Percentiles rank a stretch among this genome's conserved stretches.
Conservation (phyloP, 2,888 invertebrate species). For the Trachelus troglodyta region DNA sequence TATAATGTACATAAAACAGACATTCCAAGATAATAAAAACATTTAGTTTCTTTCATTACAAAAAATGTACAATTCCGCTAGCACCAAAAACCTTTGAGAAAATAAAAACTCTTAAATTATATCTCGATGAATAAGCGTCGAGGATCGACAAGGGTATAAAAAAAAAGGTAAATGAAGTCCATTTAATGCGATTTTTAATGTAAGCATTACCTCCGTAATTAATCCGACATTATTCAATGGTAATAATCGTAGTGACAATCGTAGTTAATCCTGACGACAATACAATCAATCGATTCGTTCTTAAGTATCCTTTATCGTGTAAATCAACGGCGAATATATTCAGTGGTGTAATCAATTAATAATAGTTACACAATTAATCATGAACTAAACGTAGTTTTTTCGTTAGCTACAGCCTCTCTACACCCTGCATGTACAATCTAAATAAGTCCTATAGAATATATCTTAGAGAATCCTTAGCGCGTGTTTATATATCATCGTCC, state of each 20-base stretch:
- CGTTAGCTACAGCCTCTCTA: conserved; percentile 36
- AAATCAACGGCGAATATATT: neutral
- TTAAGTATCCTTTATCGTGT: neutral
- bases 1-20: neutral
- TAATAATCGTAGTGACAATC: conserved; percentile 16
- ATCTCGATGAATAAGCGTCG: neutral
- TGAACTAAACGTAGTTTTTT: neutral
- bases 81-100: neutral
- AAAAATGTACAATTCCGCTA: neutral
- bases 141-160: neutral
- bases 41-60: neutral
- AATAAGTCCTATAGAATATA: conserved; percentile 32
- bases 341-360: conserved; percentile 4
- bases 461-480: conserved; percentile 19
- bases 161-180: neutral
- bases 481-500: neutral
- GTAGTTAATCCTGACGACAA: neutral
- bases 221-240: conserved; percentile 23
- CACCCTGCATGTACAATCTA: conserved; percentile 46
- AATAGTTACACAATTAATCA: neutral
- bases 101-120: neutral
- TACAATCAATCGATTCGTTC: neutral
- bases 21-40: neutral
- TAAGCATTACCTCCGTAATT: conserved; percentile 27
- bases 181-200: conserved; percentile 27